These are phyloP conservation scores for Carpatolechia fugitivella DNA, from an alignment of 2,888 invertebrate genomes.

Conservation along the genomic window DNA sequence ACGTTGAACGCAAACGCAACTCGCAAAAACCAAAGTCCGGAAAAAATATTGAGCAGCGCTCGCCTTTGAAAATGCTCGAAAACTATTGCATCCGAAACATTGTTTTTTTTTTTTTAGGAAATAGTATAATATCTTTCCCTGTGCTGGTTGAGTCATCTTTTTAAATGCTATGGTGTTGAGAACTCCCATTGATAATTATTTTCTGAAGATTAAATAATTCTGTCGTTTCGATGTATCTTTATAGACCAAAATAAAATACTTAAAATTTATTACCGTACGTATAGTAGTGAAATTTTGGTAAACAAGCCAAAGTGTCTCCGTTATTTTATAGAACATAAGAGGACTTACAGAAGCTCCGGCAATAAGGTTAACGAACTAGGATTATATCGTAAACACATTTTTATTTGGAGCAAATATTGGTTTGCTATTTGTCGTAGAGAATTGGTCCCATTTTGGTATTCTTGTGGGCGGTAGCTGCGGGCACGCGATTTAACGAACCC, in stretches of 20 bases:
- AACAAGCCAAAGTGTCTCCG: too few species aligned
- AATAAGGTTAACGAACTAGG: slow-evolving; percentile 4
- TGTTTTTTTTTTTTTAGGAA: too few species aligned
- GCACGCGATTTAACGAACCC: slow-evolving; percentile 39
- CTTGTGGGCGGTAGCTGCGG: slow-evolving; percentile 15
- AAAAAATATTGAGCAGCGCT: neutral
- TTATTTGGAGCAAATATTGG: slow-evolving; percentile 3
- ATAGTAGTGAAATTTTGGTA: too few species aligned
- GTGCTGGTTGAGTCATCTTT: too few species aligned
- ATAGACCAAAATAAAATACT: too few species aligned
- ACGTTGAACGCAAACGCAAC: slow-evolving; percentile 27
- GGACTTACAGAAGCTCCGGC: neutral
- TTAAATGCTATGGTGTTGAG: too few species aligned
- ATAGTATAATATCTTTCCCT: too few species aligned
- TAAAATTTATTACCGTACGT: too few species aligned
- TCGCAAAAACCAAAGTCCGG: slow-evolving; percentile 11
- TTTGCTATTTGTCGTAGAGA: slow-evolving; percentile 3
- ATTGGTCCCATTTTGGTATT: slow-evolving; percentile 14
- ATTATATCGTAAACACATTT: neutral
- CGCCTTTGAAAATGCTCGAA: neutral
- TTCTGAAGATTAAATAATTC: too few species aligned
- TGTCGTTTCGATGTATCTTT: too few species aligned
- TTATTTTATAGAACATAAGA: neutral
- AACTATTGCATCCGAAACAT: neutral
- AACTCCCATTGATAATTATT: too few species aligned